Percentiles rank a stretch among this genome's conserved stretches.
These are phyloP conservation scores for Choristoneura rosaceana DNA, from an alignment of 2,888 invertebrate species.

Conservation along the genomic window DNA sequence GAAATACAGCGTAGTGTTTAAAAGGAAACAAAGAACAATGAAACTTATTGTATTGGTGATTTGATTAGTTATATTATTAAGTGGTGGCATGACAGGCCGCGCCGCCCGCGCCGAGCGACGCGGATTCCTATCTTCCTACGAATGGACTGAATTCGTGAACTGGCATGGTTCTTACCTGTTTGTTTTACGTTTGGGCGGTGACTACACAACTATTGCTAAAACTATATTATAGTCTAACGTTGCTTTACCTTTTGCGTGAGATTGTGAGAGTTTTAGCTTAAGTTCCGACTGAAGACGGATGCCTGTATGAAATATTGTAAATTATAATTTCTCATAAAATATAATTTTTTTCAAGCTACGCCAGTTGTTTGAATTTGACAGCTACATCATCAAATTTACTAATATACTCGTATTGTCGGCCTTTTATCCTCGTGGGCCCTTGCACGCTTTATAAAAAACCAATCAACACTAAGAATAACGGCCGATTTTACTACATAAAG, in stretches of 20 bases:
- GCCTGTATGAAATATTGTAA: conserved; percentile 86
- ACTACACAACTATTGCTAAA: conserved; percentile 83
- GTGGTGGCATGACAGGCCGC: conserved; percentile 42
- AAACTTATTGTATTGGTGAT: conserved; percentile 56
- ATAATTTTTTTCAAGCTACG: conserved; percentile 86
- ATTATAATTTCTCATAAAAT: conserved; percentile 87
- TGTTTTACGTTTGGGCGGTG: conserved; percentile 77
- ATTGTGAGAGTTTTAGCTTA: conserved; percentile 86
- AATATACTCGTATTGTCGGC: neutral
- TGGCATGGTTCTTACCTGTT: conserved; percentile 71
- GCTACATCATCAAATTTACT: neutral
- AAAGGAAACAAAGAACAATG: conserved; percentile 63
- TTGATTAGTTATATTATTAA: conserved; percentile 54
- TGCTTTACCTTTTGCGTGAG: conserved; percentile 86
- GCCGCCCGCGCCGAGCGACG: conserved; percentile 52
- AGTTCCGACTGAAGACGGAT: conserved; percentile 86
- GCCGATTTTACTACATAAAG: too few species aligned
- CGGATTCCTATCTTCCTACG: conserved; percentile 66
- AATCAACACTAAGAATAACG: too few species aligned
- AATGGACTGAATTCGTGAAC: conserved; percentile 75
- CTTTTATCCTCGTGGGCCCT: neutral
- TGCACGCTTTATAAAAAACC: too few species aligned
- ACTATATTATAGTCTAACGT: conserved; percentile 86
- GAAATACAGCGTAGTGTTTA: conserved; percentile 54
- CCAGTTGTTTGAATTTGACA: conserved; percentile 70